A percentile compares a stretch with the other conserved stretches of the same genome.
Conservation (phyloP, 2,113 vertebrate species). For the Platycercus adscitus region DNA sequence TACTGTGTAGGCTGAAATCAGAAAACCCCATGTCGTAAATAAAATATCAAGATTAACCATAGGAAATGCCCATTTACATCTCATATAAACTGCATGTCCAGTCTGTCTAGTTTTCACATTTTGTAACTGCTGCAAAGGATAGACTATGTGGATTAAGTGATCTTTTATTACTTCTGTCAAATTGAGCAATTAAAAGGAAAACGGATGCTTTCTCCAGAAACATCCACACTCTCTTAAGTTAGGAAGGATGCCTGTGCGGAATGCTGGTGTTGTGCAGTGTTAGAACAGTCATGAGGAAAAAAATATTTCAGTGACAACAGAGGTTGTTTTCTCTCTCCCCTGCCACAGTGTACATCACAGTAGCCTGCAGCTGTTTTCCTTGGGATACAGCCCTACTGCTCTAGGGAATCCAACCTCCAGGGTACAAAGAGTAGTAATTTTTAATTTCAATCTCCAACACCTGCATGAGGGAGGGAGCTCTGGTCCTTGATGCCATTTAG, state of each 20-base stretch:
- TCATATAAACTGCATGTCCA: neutral
- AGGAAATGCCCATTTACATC: neutral
- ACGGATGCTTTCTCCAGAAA: neutral
- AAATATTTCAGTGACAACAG: neutral
- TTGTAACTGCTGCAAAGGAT: neutral
- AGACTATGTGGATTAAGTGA: neutral
- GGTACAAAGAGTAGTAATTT: neutral
- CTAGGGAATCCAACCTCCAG: neutral
- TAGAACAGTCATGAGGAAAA: neutral
- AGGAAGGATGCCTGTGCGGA: neutral
- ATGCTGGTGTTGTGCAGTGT: neutral
- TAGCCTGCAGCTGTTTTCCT: conserved; percentile 28
- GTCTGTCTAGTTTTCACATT: neutral
- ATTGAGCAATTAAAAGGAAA: neutral
- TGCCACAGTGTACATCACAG: neutral
- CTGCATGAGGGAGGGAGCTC: conserved; percentile 5
- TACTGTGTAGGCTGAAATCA: neutral
- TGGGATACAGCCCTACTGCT: neutral
- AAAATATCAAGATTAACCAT: neutral
- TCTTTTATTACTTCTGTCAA: neutral
- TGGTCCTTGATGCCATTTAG: neutral
- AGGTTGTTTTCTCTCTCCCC: neutral
- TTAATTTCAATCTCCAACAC: conserved; percentile 18
- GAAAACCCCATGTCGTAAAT: neutral
- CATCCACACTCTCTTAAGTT: neutral